Evolutionary conservation across 2,888 invertebrate genomes (phyloP), one percentile per base, ranked within the genome.

Genomic region (Hyposoter dolosus): DNA sequence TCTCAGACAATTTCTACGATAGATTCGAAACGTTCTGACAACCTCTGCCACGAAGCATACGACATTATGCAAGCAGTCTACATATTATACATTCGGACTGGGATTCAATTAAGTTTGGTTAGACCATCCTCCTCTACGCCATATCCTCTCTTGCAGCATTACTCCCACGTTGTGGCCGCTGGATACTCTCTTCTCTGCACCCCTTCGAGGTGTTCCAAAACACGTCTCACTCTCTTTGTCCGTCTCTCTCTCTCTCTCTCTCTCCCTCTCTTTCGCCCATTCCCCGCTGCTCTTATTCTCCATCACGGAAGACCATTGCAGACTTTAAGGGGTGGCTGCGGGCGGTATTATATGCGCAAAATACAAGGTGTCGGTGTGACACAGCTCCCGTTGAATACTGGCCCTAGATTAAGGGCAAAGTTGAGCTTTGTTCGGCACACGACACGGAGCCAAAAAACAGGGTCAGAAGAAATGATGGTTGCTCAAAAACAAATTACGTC

Each of bases 31-130:
- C 79, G 71, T 82, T 84, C 66, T 88, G 91, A 91, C 91, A 90
- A 91, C 92, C 92, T 89, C 92, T 92, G 92, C 87, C 87, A 85
- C 86, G 85, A 60, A 85, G 90, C 91, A 90, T 92, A 91, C 92
- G 93, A 93, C 93, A 94, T 94, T 94, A 94, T 93, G 94, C 94
- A 94, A 92, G 93, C 94, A 94, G 94, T 94, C 93, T 93, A 94
- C 94, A 94, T 94, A 94, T 94, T 94, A 94, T 94, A 94, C 93
- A 94, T 94, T 94, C 94, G 94, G 93, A 92, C 94, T 91, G 92
- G 93, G 93, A 94, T 94, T 94, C 94, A 94, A 94, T 94, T 94
- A 94, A 94, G 94, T 94, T 94, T 92, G 92, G 93, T 94, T 93
- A 92, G 93, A 93, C 93, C 92, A 91, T 84, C 86, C 86, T 83